Percentiles rank a stretch among this genome's conserved stretches.
Evolutionary conservation across 1,140 invertebrate species (phyloP).

Genomic region (Grapholita molesta): DNA sequence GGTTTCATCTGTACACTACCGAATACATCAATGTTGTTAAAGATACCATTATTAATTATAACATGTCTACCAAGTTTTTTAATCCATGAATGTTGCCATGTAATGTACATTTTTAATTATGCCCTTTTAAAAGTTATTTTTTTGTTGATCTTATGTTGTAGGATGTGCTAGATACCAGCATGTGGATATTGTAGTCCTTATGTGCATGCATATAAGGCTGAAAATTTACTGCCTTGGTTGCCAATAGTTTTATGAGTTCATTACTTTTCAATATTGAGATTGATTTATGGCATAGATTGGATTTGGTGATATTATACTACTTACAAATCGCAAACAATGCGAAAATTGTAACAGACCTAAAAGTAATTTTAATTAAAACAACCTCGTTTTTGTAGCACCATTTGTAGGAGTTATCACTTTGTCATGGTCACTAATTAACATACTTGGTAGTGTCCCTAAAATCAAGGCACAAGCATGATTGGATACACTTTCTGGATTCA

Average conservation of each 20-base stretch:
- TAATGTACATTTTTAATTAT: neutral
- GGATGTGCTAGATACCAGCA: neutral
- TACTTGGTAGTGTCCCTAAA: neutral
- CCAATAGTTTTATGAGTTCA: neutral
- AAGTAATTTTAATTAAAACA: conserved; percentile 3
- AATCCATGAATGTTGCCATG: neutral
- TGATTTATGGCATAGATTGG: neutral
- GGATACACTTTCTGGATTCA: neutral
- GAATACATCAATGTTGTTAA: conserved; percentile 34
- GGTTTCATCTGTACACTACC: conserved; percentile 47
- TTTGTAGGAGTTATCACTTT: neutral
- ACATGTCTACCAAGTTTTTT: neutral
- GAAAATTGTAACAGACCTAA: neutral
- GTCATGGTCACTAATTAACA: neutral
- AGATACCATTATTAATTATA: neutral
- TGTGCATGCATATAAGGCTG: neutral
- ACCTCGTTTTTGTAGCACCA: neutral
- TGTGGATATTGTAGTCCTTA: neutral
- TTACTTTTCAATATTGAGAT: neutral
- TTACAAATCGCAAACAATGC: neutral
- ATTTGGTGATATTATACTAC: neutral
- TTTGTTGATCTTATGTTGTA: neutral
- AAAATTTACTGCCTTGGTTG: neutral
- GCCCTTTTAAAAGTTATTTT: neutral
- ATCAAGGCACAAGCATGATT: neutral